Conservation (phyloP, 2,113 vertebrate species). For the Nyctereutes procyonoides region DNA sequence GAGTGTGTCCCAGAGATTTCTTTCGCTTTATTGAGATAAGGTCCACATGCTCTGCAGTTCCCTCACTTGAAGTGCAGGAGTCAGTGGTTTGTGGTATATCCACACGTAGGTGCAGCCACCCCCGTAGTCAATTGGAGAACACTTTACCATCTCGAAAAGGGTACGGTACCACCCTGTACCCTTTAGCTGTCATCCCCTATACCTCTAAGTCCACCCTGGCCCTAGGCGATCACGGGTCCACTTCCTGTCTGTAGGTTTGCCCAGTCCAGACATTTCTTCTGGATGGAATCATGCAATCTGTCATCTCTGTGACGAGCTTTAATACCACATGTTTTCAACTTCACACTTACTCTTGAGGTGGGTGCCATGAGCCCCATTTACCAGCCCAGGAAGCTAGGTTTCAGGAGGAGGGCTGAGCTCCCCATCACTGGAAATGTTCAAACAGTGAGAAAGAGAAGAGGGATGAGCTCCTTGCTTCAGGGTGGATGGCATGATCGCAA, state of each 20-base stretch:
- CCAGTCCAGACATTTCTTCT: neutral
- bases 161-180: too few relatives aligned
- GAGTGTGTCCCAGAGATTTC: accelerated
- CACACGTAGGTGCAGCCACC: neutral
- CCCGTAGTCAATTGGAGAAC: too few relatives aligned
- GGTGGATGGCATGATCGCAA: neutral
- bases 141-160: neutral
- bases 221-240: neutral
- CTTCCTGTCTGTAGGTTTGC: neutral
- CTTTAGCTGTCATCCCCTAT: neutral
- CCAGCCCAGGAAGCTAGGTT: neutral
- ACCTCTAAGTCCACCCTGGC: neutral
- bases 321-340: neutral
- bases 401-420: neutral
- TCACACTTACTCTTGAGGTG: neutral
- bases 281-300: accelerated
- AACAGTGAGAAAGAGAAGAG: neutral
- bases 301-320: neutral
- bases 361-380: neutral
- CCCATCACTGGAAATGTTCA: neutral
- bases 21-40: neutral
- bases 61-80: accelerated
- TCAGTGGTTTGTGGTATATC: neutral
- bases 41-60: too few relatives aligned
- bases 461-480: neutral